These are phyloP conservation scores for Acyrthosiphon pisum DNA, from an alignment of 1,140 invertebrate species.

Conservation along the genomic window DNA sequence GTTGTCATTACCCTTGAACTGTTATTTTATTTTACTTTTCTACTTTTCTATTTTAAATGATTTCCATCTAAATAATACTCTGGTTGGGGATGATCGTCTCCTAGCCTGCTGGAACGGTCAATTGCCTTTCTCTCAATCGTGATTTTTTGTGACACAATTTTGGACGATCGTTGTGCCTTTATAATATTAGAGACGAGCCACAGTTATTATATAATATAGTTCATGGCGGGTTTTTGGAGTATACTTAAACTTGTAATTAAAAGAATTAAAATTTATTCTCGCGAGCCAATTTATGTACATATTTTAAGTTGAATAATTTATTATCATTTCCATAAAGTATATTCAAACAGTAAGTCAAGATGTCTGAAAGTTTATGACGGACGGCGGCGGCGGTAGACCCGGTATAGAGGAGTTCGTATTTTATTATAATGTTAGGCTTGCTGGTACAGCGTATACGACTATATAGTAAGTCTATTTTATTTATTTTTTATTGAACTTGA, in stretches of 20 bases:
- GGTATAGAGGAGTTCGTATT: background rate
- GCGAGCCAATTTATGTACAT: background rate
- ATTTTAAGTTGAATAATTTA: background rate
- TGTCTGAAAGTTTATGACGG: background rate
- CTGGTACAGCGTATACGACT: too few species aligned
- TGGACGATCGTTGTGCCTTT: too few species aligned
- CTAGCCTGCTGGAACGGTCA: too few species aligned
- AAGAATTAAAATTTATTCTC: conserved; percentile 13
- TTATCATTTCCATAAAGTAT: background rate
- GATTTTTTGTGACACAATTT: background rate
- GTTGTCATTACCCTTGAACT: too few species aligned
- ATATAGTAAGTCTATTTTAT: too few species aligned
- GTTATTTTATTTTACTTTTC: too few species aligned
- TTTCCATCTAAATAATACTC: too few species aligned
- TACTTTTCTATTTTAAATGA: too few species aligned
- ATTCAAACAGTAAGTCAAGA: background rate
- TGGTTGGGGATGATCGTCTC: too few species aligned
- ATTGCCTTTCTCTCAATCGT: background rate
- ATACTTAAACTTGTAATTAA: background rate
- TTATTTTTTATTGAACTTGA: too few species aligned
- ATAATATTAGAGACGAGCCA: background rate
- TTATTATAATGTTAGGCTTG: background rate
- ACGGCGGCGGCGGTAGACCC: too few species aligned
- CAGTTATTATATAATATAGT: background rate
- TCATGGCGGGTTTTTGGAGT: background rate